Evolutionary conservation across 1,140 invertebrate species (phyloP).

Genomic region (Apis cerana): DNA sequence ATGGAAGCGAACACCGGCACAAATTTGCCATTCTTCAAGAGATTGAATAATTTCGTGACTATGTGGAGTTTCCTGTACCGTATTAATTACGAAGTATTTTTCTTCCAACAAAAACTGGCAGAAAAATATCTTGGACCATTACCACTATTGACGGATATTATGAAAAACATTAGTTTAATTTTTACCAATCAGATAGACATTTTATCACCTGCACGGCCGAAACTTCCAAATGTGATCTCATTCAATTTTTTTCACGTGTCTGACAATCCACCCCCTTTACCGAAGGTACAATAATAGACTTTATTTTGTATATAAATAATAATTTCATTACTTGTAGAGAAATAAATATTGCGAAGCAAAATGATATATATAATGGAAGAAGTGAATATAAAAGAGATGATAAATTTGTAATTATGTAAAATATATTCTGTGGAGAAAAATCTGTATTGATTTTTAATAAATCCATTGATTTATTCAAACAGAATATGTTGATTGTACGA

Average conservation of each 20-base stretch:
- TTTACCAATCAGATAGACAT: constrained; percentile 83
- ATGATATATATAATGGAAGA: no score
- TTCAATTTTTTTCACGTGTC: constrained; percentile 81
- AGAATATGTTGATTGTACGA: no score
- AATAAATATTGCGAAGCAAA: no score
- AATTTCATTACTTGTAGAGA: no score
- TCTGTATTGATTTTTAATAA: no score
- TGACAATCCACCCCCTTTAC: constrained; percentile 42
- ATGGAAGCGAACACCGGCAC: constrained; percentile 12
- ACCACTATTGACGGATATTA: constrained; percentile 62
- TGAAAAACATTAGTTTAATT: constrained; percentile 76
- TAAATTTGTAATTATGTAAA: no score
- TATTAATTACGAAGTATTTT: constrained; percentile 25
- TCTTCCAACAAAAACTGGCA: constrained; percentile 73
- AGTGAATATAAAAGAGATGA: no score
- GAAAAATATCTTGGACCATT: constrained; percentile 71
- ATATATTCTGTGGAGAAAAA: no score
- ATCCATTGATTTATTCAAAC: no score
- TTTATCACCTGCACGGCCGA: constrained; percentile 81
- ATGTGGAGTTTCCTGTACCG: constrained; percentile 25
- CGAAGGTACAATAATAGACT: constrained; percentile 51
- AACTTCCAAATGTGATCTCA: constrained; percentile 80
- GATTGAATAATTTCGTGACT: constrained; percentile 43
- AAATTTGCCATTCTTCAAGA: constrained; percentile 48
- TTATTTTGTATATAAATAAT: no score